phyloP scores from a whole-genome alignment of 2,888 invertebrate species.

The Phoenoteleia sp. region DNA sequence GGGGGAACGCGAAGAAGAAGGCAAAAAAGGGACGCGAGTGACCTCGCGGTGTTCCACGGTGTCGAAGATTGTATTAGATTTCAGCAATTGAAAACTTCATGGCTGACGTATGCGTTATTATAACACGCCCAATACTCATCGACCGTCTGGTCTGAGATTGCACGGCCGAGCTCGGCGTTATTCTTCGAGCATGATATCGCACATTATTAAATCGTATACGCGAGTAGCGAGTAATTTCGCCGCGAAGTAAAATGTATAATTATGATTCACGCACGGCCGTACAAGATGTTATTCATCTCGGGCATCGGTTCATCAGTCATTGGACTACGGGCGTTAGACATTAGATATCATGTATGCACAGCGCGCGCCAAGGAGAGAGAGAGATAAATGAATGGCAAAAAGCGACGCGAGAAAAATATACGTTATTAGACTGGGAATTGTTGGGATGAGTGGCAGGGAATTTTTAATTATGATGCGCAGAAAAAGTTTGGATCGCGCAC shows the following conservation, averaged over 20 bases:
- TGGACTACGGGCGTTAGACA: slow-evolving; percentile 19
- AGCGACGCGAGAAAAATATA: not conserved
- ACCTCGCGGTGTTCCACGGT: slow-evolving; percentile 43
- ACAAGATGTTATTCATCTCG: slow-evolving; percentile 55
- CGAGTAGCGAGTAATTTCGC: slow-evolving; percentile 60
- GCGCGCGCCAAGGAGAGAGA: no score
- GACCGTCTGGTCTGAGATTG: slow-evolving; percentile 66
- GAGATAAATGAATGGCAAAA: slow-evolving; percentile 11
- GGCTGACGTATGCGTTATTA: slow-evolving; percentile 68
- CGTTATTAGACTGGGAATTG: slow-evolving; percentile 11
- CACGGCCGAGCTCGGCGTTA: slow-evolving; percentile 41
- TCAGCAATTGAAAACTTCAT: slow-evolving; percentile 63
- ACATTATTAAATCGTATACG: slow-evolving; percentile 68
- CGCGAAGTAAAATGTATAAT: slow-evolving; percentile 63
- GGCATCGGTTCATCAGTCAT: slow-evolving; percentile 58
- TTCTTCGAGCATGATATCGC: slow-evolving; percentile 70
- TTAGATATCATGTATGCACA: slow-evolving; percentile 28
- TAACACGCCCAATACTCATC: slow-evolving; percentile 72
- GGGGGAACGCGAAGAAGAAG: slow-evolving; percentile 16
- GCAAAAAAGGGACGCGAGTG: slow-evolving; percentile 31
- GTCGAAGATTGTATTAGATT: slow-evolving; percentile 66
- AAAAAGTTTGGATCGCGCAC: no score
- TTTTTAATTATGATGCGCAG: slow-evolving; percentile 20
- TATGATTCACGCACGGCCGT: slow-evolving; percentile 52
- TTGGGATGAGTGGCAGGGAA: not conserved